Evolutionary conservation across 1,140 invertebrate genomes (phyloP).

Genomic region (fruit fly (Drosophila melanogaster)): DNA sequence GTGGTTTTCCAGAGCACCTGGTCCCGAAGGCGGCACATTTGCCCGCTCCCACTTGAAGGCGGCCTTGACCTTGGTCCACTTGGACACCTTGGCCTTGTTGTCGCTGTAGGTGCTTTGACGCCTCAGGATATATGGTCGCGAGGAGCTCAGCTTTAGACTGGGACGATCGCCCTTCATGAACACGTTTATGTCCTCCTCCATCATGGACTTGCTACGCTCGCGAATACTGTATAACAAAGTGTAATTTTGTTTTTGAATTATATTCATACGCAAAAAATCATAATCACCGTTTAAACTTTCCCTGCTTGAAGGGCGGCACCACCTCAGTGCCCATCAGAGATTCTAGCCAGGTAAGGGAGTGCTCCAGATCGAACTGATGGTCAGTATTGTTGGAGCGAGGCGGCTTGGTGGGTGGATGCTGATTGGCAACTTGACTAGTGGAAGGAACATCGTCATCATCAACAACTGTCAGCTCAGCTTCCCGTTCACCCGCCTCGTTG

Average conservation of each 20-base stretch:
- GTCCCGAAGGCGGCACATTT: slow-evolving; percentile 81
- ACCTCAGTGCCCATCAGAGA: slow-evolving; percentile 66
- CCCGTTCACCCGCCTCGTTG: slow-evolving; percentile 43
- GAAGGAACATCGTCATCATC: slow-evolving; percentile 7
- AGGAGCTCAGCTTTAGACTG: slow-evolving; percentile 27
- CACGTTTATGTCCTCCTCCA: slow-evolving; percentile 79
- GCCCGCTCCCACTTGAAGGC: slow-evolving; percentile 91
- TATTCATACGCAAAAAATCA: background rate
- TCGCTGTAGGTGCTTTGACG: slow-evolving; percentile 80
- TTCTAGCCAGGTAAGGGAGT: slow-evolving; percentile 87
- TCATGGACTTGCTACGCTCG: slow-evolving; percentile 85
- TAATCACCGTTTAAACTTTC: slow-evolving; percentile 69
- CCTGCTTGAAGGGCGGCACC: slow-evolving; percentile 61
- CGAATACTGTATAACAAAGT: slow-evolving; percentile 50
- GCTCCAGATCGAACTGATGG: slow-evolving; percentile 86
- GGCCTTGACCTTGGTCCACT: slow-evolving; percentile 93
- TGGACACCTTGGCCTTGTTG: slow-evolving; percentile 86
- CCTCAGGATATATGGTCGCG: slow-evolving; percentile 65
- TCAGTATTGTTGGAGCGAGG: slow-evolving; percentile 62
- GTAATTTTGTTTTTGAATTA: background rate
- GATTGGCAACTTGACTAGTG: slow-evolving; percentile 5
- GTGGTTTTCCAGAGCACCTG: slow-evolving; percentile 79
- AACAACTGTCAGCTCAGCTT: slow-evolving; percentile 5
- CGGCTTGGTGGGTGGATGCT: slow-evolving; percentile 34
- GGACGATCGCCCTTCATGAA: slow-evolving; percentile 61